Evolutionary conservation across 2,113 vertebrate species (phyloP), one percentile per base, ranked within the genome.

Genomic region (Herpailurus yagouaroundi): DNA sequence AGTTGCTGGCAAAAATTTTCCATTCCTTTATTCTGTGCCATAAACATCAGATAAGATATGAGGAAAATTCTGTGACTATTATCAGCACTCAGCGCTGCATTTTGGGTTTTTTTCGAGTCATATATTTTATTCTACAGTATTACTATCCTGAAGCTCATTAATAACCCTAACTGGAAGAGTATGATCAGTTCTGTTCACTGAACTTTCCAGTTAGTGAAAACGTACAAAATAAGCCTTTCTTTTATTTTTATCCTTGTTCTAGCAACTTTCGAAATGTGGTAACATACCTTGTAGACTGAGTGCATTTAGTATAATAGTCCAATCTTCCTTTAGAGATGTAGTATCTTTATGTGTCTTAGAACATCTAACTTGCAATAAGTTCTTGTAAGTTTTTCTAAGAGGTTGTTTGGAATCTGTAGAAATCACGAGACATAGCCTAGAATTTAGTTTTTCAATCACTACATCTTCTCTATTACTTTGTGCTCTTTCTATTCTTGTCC

Each of bases 381-480:
- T 63, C 41, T 77, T 52, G 1, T 33, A 73, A 92, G 5, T 29
- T 80, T 89, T 79, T 91, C 5, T 81, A 82, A 29, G 74, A 41
- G 25, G 2, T 52, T 82, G 3, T 71, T 36, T 5, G 11, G 45
- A 89, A 92, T 79, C 33, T 63, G 11, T 31, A 84, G 45, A 96
- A 85, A 87, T 60, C 4, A 33, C 12, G 91, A 64, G 31, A 41
- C 15, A 36, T 63, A 55, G 25, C 2, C 19, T 52, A 82, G 7
- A 84, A 92, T 90, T 88, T 57, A 36, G n/a, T 92, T 95, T 95
- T 92, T 84, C 15, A 92, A 13, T 73, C 8, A 36, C 15, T 80
- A 36, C 16, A 69, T 86, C 7, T 41, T 86, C 69, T 92, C 77
- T 93, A 16, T 88, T 15, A 50, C 19, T 82, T 84, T 90, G 31